These are phyloP conservation scores for Scolopax rusticola DNA, from an alignment of 2,797 vertebrate genomes.

Conservation along the genomic window DNA sequence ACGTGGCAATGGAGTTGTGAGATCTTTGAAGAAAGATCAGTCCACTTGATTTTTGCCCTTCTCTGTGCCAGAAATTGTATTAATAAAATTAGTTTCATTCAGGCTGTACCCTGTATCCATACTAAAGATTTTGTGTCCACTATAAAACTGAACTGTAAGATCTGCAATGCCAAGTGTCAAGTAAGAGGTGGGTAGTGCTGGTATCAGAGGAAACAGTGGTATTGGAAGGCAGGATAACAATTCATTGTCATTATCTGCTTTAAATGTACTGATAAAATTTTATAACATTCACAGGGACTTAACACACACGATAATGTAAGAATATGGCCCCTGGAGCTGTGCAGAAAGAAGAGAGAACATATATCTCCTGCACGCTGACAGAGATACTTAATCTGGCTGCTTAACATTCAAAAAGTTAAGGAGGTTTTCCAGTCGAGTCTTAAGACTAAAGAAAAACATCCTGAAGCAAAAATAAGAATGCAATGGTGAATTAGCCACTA, in stretches of 20 bases:
- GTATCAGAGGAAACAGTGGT: background rate
- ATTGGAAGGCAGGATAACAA: background rate
- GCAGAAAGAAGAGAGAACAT: background rate
- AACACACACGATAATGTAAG: background rate
- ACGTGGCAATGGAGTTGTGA: background rate
- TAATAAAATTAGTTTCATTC: background rate
- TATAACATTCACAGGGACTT: background rate
- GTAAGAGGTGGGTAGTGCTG: background rate
- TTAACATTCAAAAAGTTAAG: slow-evolving; percentile 24
- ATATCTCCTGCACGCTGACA: background rate
- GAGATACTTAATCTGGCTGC: background rate
- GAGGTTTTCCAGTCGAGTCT: background rate
- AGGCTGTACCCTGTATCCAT: background rate
- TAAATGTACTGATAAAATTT: background rate
- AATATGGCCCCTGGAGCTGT: background rate
- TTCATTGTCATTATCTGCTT: background rate
- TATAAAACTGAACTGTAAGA: background rate
- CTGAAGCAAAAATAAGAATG: slow-evolving; percentile 34
- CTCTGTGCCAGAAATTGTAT: background rate
- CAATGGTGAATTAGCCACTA: slow-evolving; percentile 53
- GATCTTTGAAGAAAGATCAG: background rate
- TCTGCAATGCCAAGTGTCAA: background rate
- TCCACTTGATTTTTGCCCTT: background rate
- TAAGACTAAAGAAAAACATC: slow-evolving; percentile 30
- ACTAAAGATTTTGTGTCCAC: background rate